Evolutionary conservation across 2,113 vertebrate species (phyloP).

Genomic region (Holacanthus passer): DNA sequence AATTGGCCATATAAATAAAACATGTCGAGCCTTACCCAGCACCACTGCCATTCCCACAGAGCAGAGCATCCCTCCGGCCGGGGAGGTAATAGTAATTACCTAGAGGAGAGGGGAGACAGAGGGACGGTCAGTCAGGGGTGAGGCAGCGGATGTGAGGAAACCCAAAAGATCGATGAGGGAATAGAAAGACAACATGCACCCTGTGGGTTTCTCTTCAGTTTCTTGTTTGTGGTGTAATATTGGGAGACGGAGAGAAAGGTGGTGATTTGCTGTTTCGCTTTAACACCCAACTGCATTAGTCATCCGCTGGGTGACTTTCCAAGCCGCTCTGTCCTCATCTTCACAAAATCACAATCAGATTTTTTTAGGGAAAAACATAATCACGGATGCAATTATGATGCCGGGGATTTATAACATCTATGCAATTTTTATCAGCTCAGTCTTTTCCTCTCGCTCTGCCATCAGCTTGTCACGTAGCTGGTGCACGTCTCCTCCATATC

Average conservation of each 20-base stretch:
- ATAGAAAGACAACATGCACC: background rate
- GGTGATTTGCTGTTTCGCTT: constrained; percentile 11
- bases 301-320: background rate
- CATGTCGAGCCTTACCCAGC: constrained; percentile 90
- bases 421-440: background rate
- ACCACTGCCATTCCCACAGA: constrained; percentile 95
- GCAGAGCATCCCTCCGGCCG: constrained; percentile 92
- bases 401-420: background rate
- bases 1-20: constrained; percentile 72
- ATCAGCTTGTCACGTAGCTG: constrained; percentile 42
- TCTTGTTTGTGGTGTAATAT: background rate
- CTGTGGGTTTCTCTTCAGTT: background rate
- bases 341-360: background rate
- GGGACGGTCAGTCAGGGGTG: background rate
- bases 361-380: background rate
- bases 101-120: constrained; percentile 68
- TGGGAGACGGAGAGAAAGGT: background rate
- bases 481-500: constrained; percentile 44
- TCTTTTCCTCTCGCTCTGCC: constrained; percentile 15
- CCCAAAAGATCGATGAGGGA: background rate
- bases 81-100: constrained; percentile 94
- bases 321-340: background rate
- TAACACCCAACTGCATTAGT: constrained; percentile 22
- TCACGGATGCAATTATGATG: background rate
- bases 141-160: constrained; percentile 4